Conservation (phyloP, 1,140 invertebrate genomes). For the Caerostris darwini region DNA sequence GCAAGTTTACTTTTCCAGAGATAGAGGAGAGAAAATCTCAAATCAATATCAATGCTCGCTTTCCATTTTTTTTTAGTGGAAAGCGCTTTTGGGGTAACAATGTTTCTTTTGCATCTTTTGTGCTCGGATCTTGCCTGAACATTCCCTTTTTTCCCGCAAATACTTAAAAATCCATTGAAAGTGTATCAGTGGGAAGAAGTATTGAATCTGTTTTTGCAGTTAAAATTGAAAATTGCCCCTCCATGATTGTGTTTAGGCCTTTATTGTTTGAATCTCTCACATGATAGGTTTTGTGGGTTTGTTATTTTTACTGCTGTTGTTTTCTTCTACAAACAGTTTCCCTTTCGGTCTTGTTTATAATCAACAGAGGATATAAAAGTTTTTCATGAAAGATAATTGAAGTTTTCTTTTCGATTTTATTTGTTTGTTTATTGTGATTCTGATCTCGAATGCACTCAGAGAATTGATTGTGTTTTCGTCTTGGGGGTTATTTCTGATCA, state of each 20-base stretch:
- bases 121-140: neutral
- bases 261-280: neutral
- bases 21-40: neutral
- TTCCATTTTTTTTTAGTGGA: neutral
- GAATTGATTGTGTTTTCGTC: neutral
- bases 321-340: too few relatives aligned
- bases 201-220: neutral
- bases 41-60: neutral
- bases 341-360: too few relatives aligned
- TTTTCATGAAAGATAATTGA: too few relatives aligned
- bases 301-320: too few relatives aligned
- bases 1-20: neutral
- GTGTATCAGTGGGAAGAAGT: neutral
- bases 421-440: neutral
- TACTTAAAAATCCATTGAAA: constrained; percentile 35
- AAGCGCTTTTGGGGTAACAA: neutral
- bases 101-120: neutral
- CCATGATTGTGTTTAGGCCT: neutral
- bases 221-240: constrained; percentile 19
- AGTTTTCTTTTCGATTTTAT: too few relatives aligned
- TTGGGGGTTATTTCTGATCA: neutral
- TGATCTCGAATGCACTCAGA: neutral
- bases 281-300: too few relatives aligned
- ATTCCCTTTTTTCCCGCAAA: neutral
- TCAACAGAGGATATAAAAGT: too few relatives aligned